Evolutionary conservation across 1,140 invertebrate species (phyloP).

Genomic region (Cepaea nemoralis): DNA sequence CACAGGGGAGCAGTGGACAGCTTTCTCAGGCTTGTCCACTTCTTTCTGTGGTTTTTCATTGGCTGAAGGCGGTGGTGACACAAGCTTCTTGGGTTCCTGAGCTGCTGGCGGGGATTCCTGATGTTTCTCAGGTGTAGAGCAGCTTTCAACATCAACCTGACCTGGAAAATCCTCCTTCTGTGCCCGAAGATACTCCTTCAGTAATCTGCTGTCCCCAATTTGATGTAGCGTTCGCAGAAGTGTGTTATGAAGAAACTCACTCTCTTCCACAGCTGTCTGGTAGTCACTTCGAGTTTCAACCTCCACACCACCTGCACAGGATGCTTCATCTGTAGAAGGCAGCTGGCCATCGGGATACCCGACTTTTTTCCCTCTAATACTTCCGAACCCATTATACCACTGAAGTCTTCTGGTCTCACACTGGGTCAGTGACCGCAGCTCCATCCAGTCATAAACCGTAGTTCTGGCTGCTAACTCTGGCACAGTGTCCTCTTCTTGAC

Average conservation of each 20-base stretch:
- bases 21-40: conserved; percentile 12
- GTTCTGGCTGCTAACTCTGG: conserved; percentile 24
- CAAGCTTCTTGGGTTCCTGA: neutral
- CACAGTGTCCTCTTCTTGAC: conserved; percentile 18
- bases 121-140: conserved; percentile 11
- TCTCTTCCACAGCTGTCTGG: conserved; percentile 12
- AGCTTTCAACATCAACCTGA: conserved; percentile 27
- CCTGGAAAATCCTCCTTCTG: conserved; percentile 40
- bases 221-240: conserved; percentile 32
- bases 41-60: conserved; percentile 10
- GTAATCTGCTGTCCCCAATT: conserved; percentile 22
- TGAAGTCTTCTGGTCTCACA: neutral
- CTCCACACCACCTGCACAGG: neutral
- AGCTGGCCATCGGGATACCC: conserved; percentile 25
- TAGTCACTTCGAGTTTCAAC: neutral
- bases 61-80: neutral
- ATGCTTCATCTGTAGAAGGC: neutral
- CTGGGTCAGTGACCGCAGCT: neutral
- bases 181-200: conserved; percentile 21
- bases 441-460: conserved; percentile 33
- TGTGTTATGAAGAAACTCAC: conserved; percentile 27
- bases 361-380: conserved; percentile 15
- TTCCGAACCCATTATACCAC: conserved; percentile 26
- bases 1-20: neutral
- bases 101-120: too few relatives aligned